Conservation (phyloP, 2,888 invertebrate genomes). For the Volucella zonaria region DNA sequence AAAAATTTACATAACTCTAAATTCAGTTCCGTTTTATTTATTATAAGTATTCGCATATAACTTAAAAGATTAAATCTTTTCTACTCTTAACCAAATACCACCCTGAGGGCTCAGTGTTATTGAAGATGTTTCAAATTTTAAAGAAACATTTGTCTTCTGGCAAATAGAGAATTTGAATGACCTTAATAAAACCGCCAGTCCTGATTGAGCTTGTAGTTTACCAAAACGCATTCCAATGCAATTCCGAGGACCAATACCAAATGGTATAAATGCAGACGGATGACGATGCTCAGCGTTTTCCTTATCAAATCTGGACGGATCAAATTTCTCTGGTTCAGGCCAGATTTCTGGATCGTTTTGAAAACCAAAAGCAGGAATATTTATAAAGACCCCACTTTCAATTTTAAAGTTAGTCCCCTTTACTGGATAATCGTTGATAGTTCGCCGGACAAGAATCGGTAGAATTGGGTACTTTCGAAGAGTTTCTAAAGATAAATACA, state of each 20-base stretch:
- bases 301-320: slow-evolving; percentile 85
- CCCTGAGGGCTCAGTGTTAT: neutral
- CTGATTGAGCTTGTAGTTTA: slow-evolving; percentile 78
- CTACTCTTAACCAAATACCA: slow-evolving; percentile 12
- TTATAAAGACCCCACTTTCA: slow-evolving; percentile 79
- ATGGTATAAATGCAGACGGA: slow-evolving; percentile 78
- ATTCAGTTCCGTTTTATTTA: too few species aligned
- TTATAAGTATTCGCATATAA: too few species aligned
- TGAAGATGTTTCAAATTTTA: neutral
- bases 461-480: slow-evolving; percentile 85
- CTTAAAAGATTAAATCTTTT: neutral
- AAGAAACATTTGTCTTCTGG: neutral
- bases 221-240: slow-evolving; percentile 81
- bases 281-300: slow-evolving; percentile 84
- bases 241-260: slow-evolving; percentile 79
- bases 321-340: slow-evolving; percentile 85
- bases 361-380: slow-evolving; percentile 81
- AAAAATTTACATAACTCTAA: too few species aligned
- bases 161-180: slow-evolving; percentile 75
- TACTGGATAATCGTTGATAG: slow-evolving; percentile 83
- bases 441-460: slow-evolving; percentile 83
- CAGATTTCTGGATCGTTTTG: slow-evolving; percentile 84
- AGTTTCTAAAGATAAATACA: slow-evolving; percentile 82
- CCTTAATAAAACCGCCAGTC: slow-evolving; percentile 75
- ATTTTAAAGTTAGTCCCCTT: slow-evolving; percentile 83